These are phyloP conservation scores for Drosophila tanythrix DNA, from an alignment of 2,888 invertebrate species.

Conservation along the genomic window DNA sequence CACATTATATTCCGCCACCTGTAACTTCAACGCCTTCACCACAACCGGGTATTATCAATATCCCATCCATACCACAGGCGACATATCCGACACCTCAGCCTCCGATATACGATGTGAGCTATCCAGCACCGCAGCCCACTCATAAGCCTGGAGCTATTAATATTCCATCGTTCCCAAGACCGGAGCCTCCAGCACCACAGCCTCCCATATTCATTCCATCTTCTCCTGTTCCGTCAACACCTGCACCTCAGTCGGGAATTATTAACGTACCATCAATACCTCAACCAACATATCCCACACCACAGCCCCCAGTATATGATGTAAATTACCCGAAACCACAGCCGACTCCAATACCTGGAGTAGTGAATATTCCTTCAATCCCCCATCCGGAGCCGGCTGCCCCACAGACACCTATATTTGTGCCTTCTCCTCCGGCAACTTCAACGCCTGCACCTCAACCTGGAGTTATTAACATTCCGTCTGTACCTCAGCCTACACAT, in stretches of 20 bases:
- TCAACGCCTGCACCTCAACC: conserved; percentile 21
- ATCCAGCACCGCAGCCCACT: conserved; percentile 25
- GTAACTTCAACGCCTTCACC: conserved; percentile 15
- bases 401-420: conserved; percentile 22
- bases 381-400: conserved; percentile 14
- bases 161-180: conserved; percentile 32
- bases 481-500: conserved; percentile 62
- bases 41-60: conserved; percentile 42
- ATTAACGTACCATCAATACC: conserved; percentile 36
- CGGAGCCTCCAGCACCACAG: conserved; percentile 12
- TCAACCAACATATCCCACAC: conserved; percentile 33
- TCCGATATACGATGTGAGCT: conserved; percentile 54
- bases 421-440: conserved; percentile 15
- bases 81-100: conserved; percentile 22
- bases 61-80: conserved; percentile 34
- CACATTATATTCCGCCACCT: conserved; percentile 27
- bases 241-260: conserved; percentile 22
- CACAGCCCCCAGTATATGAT: conserved; percentile 10
- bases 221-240: conserved; percentile 3
- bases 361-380: conserved; percentile 45
- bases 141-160: conserved; percentile 37
- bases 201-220: conserved; percentile 22
- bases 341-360: conserved; percentile 26
- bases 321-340: conserved; percentile 31
- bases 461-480: conserved; percentile 38